Percentiles rank a stretch among this genome's conserved stretches.
Conservation (phyloP, 1,140 invertebrate genomes). For the Leptinotarsa undecemlineata region DNA sequence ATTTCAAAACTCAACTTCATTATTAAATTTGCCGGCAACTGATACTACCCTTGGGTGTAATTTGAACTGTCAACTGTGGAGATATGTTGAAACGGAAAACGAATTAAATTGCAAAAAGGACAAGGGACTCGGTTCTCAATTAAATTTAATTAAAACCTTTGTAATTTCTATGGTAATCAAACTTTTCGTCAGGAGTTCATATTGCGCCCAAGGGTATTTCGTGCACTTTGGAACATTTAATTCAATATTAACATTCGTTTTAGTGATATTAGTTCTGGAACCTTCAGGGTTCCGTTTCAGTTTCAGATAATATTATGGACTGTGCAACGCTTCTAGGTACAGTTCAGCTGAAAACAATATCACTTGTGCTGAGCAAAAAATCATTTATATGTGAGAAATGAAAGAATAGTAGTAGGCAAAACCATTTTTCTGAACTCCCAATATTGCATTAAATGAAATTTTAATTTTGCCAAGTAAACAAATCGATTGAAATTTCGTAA, state of each 20-base stretch:
- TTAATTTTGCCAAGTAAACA: no score
- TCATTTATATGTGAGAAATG: no score
- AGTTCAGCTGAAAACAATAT: no score
- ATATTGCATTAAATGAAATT: no score
- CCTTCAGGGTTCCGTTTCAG: no score
- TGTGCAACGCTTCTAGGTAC: no score
- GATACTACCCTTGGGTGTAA: not conserved
- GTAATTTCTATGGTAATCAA: slow-evolving; percentile 14
- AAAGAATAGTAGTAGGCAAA: no score
- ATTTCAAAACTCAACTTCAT: not conserved
- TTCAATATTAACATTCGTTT: not conserved
- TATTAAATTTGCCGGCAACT: not conserved
- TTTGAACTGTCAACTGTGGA: not conserved
- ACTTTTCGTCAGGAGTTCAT: slow-evolving; percentile 14
- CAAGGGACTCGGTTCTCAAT: slow-evolving; percentile 4
- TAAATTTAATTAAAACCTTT: slow-evolving; percentile 15
- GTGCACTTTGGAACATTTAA: not conserved
- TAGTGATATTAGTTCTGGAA: no score
- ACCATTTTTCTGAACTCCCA: no score
- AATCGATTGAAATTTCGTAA: no score
- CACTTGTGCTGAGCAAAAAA: no score
- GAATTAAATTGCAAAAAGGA: not conserved
- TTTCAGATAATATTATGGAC: no score
- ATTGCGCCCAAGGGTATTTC: slow-evolving; percentile 8
- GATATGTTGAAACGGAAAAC: slow-evolving; percentile 9